Evolutionary conservation across 2,113 vertebrate species (phyloP), one percentile per base, ranked within the genome.

Genomic region (Elanoides forficatus): DNA sequence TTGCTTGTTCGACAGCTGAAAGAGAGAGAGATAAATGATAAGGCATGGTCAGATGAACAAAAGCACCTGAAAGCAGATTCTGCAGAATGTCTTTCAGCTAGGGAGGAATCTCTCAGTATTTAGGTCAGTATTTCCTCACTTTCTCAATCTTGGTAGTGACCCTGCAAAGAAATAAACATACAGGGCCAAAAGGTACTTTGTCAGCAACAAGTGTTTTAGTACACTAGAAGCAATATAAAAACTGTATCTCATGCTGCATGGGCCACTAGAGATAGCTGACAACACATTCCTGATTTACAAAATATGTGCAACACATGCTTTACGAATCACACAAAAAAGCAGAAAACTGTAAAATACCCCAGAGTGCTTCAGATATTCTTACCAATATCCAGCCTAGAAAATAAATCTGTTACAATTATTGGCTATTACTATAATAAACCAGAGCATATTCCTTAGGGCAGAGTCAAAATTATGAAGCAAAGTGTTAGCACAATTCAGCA

Each of bases 1-100:
- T 99, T 99, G 98, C 99, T 99, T 12, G 99, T 99, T 83, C 99
- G 98, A 98, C 99, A 99, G 97, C 99, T 99, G 98, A 76, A 98
- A 98, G 36, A 85, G 82, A 96, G 86, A 91, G 47, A 94, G 36
- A 72, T 0, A 79, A 88, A 85, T 0, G 2, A n/a, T 92, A 36
- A 93, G 71, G 59, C 42, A 62, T 0, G 3, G 63, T 15, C 82
- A 92, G 66, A 78, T 42, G 26, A 66, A 29, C 45, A 72, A 16
- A 36, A 53, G 48, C 85, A 81, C 56, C 42, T 81, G 13, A 5
- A 82, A 58, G 32, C 38, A 81, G 65, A 30, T 72, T 34, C 55
- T 86, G 42, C 36, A 72, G 58, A 74, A 70, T 10, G 16, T 68
- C 58, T 6, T 78, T 66, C 42, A 86, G 67, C 36, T 76, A n/a